Evolutionary conservation across 1,140 invertebrate species (phyloP), one percentile per base, ranked within the genome.

Genomic region (Argopecten irradians): DNA sequence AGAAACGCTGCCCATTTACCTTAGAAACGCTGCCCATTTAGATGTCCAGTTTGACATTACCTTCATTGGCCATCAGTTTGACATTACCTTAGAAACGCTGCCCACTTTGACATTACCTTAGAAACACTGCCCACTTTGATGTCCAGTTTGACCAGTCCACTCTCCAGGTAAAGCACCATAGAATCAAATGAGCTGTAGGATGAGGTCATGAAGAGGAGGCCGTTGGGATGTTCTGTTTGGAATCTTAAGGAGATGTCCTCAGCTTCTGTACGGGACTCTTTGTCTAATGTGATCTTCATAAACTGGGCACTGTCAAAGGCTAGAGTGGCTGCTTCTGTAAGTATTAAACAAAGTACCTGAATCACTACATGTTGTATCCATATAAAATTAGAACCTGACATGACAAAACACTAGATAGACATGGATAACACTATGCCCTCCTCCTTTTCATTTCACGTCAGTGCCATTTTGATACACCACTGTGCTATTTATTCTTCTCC

Each of bases 161-260:
- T 97, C 8, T 98, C 97, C 0, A 99, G 96, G 3, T 97, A 97
- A 85, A 99, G 96, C 95, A 98, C 97, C 86, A 99, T 96, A 43
- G 97, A 96, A 94, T 98, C 98, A 8, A 97, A 96, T 0, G 97
- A 97, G 92, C 97, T 97, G 82, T 98, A 97, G 0, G 97, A 97
- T 71, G 97, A 90, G 35, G 95, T 95, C 34, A 94, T 90, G 88
- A 96, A 93, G 2, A 96, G 92, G 28, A 96, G 93, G 34, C 96
- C 96, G 90, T 92, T 96, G 0, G 97, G 97, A 92, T 97, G 96
- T 16, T 96, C 97, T 5, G 98, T 99, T 91, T 97, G 97, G 95
- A 99, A 99, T 41, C 98, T 96, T 32, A 99, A 95, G 34, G 97
- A 96, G 41, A 99, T 96, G 94, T 99, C 98, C 95, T 99, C 99